phyloP scores from a whole-genome alignment of 2,113 vertebrate genomes.

The Charadrius vociferus region DNA sequence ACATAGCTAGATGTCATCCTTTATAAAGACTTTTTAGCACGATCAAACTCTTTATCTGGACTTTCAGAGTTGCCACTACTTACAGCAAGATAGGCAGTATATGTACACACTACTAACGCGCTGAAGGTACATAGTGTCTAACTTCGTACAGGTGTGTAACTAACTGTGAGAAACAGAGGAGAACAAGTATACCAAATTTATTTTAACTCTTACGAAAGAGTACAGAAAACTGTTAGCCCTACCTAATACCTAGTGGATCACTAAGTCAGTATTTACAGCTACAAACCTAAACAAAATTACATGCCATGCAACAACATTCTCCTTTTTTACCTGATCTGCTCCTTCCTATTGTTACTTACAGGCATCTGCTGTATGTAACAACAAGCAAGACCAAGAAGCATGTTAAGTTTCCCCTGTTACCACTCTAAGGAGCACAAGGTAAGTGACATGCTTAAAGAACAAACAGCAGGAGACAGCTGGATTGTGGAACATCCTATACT shows the following conservation, averaged over 20 bases:
- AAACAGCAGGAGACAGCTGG: background rate
- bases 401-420: background rate
- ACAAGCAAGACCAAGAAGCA: background rate
- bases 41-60: background rate
- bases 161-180: background rate
- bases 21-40: background rate
- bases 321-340: background rate
- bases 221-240: background rate
- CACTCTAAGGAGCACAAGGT: background rate
- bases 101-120: background rate
- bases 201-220: background rate
- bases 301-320: fast-evolving
- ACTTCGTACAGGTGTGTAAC: background rate
- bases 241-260: background rate
- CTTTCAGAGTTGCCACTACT: background rate
- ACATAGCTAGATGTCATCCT: background rate
- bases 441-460: background rate
- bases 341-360: background rate
- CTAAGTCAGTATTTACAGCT: background rate
- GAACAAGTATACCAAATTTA: background rate
- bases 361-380: background rate
- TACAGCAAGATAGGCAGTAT: background rate
- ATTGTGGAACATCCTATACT: background rate
- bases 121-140: background rate
- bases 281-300: background rate